These are phyloP conservation scores for Theocolax elegans DNA, from an alignment of 1,140 invertebrate genomes.

Conservation along the genomic window DNA sequence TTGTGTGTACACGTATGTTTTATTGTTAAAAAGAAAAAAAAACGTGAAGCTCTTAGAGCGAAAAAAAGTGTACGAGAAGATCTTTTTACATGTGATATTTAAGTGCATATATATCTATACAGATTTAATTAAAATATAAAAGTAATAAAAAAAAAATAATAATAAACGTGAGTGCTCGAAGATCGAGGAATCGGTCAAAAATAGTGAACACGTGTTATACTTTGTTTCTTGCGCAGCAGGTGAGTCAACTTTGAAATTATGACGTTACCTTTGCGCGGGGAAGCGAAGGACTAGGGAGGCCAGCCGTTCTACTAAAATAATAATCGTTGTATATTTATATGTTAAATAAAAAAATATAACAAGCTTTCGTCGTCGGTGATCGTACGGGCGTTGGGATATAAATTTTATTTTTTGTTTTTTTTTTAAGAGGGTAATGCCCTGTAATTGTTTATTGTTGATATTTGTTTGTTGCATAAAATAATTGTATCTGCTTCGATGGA, in stretches of 20 bases:
- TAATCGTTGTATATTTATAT: constrained; percentile 19
- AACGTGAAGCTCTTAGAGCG: background rate
- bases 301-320: constrained; percentile 57
- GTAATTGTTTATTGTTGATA: constrained; percentile 27
- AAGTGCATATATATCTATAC: constrained; percentile 34
- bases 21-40: too few relatives aligned
- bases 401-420: constrained; percentile 10
- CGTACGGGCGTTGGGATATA: background rate
- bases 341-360: too few relatives aligned
- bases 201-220: constrained; percentile 60
- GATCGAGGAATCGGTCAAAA: constrained; percentile 62
- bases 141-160: constrained; percentile 38
- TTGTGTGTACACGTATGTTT: constrained; percentile 1
- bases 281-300: constrained; percentile 67
- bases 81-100: constrained; percentile 28
- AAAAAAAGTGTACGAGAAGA: constrained; percentile 35
- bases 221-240: constrained; percentile 67
- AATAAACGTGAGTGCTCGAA: constrained; percentile 62
- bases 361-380: constrained; percentile 36
- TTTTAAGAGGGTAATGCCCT: too few relatives aligned
- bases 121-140: constrained; percentile 18
- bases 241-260: constrained; percentile 66
- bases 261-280: constrained; percentile 66
- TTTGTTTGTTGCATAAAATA: background rate
- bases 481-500: constrained; percentile 30